phyloP scores from a whole-genome alignment of 2,797 vertebrate species.

The Tadarida brasiliensis region DNA sequence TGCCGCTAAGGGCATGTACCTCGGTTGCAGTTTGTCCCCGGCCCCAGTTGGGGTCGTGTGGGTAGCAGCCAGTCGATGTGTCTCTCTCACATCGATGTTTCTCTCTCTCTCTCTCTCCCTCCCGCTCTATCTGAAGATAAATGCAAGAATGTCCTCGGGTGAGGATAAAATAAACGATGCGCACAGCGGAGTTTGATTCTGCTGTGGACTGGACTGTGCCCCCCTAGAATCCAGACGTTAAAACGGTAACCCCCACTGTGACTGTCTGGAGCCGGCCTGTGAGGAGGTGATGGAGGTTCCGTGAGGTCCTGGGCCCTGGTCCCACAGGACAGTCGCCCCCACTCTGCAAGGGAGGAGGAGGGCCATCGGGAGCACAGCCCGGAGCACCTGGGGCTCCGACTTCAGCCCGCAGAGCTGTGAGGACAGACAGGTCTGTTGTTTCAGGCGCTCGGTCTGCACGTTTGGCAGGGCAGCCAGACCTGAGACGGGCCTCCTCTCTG shows the following conservation, averaged over 20 bases:
- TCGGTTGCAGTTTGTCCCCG: no score
- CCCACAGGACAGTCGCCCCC: background rate
- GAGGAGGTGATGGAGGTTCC: background rate
- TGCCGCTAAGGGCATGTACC: no score
- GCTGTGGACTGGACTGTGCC: background rate
- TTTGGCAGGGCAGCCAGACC: rapidly evolving
- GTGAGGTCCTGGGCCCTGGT: background rate
- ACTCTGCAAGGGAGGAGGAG: background rate
- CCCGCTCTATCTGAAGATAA: no score
- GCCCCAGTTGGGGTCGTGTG: no score
- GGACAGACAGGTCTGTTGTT: no score
- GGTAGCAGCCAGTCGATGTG: no score
- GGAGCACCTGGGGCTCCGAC: background rate
- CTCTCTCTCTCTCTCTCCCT: no score
- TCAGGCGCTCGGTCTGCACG: rapidly evolving
- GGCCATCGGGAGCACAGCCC: background rate
- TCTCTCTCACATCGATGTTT: no score
- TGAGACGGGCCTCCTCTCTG: background rate
- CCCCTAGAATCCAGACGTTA: background rate
- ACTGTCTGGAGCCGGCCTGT: background rate
- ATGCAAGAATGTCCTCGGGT: no score
- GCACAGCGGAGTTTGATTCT: background rate
- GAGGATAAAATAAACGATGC: no score
- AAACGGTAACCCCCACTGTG: background rate
- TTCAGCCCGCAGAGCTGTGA: background rate